Conservation (phyloP, 1,140 invertebrate genomes). For the Trichogramma pretiosum region DNA sequence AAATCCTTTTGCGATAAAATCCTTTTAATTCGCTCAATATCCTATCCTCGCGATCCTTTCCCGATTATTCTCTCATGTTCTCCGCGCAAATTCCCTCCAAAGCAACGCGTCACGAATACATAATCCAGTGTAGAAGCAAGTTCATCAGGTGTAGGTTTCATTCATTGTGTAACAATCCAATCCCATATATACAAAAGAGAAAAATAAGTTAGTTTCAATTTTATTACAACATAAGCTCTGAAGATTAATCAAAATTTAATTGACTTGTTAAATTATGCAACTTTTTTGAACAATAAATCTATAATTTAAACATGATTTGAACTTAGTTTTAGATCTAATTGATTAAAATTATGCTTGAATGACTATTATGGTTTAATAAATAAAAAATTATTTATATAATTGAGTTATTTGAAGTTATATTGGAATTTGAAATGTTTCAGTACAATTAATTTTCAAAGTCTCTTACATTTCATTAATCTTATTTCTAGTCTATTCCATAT, state of each 20-base stretch:
- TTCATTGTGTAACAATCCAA: constrained; percentile 48
- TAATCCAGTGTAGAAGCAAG: constrained; percentile 46
- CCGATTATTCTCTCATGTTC: constrained; percentile 29
- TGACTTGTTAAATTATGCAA: no score
- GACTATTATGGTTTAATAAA: background rate
- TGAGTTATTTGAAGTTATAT: no score
- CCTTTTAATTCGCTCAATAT: constrained; percentile 12
- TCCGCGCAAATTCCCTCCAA: constrained; percentile 44
- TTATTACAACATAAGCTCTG: constrained; percentile 11
- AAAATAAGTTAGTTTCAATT: constrained; percentile 45
- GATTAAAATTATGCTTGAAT: no score
- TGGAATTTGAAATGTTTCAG: no score
- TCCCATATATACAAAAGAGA: constrained; percentile 50
- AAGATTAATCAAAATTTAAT: no score
- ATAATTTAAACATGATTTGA: no score
- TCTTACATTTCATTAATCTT: no score
- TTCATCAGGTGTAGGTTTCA: constrained; percentile 42
- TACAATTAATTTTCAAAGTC: no score
- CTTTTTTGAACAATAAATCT: no score
- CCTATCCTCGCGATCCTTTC: constrained; percentile 19
- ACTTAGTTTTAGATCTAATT: no score
- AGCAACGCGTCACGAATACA: constrained; percentile 31
- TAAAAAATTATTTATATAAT: background rate
- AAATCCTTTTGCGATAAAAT: constrained; percentile 21
- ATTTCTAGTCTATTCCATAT: no score